These are phyloP conservation scores for Maccullochella peelii DNA, from an alignment of 2,113 vertebrate genomes.

Conservation along the genomic window DNA sequence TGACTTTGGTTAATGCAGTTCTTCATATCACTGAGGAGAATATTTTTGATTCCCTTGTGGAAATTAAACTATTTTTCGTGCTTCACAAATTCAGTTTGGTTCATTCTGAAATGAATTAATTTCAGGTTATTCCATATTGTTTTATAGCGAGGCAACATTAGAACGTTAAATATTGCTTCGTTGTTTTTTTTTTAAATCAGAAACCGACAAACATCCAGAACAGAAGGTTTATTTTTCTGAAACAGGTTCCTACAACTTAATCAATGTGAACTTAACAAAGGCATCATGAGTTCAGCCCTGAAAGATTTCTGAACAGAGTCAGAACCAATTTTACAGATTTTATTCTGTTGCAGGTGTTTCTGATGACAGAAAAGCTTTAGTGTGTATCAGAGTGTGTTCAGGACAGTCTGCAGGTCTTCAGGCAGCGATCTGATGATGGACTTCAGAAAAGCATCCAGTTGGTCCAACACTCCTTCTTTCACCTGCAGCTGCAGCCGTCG, in stretches of 20 bases:
- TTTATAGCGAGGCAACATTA: too few species aligned
- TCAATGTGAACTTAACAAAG: too few species aligned
- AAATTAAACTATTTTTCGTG: conserved; percentile 69
- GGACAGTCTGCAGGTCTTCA: conserved; percentile 88
- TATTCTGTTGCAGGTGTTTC: neutral
- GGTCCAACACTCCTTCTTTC: conserved; percentile 84
- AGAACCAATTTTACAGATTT: neutral
- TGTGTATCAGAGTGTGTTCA: conserved; percentile 78
- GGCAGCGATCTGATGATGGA: conserved; percentile 86
- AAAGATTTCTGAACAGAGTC: neutral
- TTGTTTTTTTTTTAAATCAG: too few species aligned
- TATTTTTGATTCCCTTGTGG: conserved; percentile 62
- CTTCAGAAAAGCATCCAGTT: conserved; percentile 80
- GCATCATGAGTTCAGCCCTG: neutral
- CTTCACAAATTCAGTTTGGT: neutral
- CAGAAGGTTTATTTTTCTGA: too few species aligned
- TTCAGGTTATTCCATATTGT: too few species aligned
- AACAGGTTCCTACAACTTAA: too few species aligned
- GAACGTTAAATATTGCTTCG: too few species aligned
- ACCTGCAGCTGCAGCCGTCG: conserved; percentile 87
- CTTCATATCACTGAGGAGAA: conserved; percentile 22
- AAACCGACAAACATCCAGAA: too few species aligned
- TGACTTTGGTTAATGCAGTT: too few species aligned
- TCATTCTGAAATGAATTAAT: neutral
- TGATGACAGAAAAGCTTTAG: too few species aligned